Base-by-base conservation (phyloP, 2,113 vertebrate species). In the Drymodes brunneopygia region DNA sequence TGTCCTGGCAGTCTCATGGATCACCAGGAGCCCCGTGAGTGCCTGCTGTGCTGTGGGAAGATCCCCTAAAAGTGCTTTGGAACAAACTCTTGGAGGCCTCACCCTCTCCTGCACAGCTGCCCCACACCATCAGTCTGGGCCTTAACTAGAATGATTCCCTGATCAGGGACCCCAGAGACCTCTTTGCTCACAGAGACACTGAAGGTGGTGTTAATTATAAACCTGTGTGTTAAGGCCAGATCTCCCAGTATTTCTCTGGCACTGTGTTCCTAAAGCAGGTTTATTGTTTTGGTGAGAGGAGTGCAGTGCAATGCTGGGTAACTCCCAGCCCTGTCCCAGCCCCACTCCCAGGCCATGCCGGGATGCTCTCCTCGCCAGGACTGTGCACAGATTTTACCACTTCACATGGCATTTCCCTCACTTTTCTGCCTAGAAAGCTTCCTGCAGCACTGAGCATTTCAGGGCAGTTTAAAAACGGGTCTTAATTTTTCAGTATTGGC, bases 261-360 rank as follows among this genome's bases (percentile, higher is more conserved):
- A 15, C 35, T 48, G 28, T 48, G 11, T 40, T 94, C 24, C 58
- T 81, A 51, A 65, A 10, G 3, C 71, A 78, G 85, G 66, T 64
- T 83, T 51, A 33, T 53, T 36, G n/a, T 75, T 80, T 51, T 9
- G 40, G 13, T 47, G 71, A 33, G 75, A 42, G 75, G 36, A 42
- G 8, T 25, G 71, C 80, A 15, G 54, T 27, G 54, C 15, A 22
- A 14, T 3, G 3, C 36, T 20, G 61, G 73, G 17, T 47, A 58
- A 18, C 50, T 77, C 16, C 15, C 31, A 7, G 51, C 58, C 31
- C 71, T 14, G 3, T 38, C 94, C 71, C 25, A 4, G 45, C 3
- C 2, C 20, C 3, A 1, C 11, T 23, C 14, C 1, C 17, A 0
- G 31, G 45, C 53, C 20, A 0, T 0, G 4, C 44, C 5, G 1